Percentiles rank a stretch among this genome's conserved stretches.
These are phyloP conservation scores for Regulus satrapa DNA, from an alignment of 2,113 vertebrate genomes.

Conservation along the genomic window DNA sequence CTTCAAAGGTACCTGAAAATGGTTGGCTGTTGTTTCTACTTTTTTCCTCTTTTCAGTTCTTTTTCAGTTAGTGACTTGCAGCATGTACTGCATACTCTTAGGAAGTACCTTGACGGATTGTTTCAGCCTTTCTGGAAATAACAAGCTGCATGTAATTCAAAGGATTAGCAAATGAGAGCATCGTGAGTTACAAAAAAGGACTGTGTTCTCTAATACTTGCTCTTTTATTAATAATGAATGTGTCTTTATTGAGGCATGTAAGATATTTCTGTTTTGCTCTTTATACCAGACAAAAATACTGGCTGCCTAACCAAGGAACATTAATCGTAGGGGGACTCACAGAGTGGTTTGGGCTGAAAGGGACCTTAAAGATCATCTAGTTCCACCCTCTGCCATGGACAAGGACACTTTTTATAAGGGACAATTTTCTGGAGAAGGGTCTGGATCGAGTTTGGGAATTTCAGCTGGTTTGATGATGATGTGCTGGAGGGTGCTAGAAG, in stretches of 20 bases:
- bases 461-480: not conserved
- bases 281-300: not conserved
- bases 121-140: conserved; percentile 3
- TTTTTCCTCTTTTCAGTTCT: not conserved
- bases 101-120: not conserved
- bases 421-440: not conserved
- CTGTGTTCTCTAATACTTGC: not conserved
- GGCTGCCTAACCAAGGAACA: not conserved
- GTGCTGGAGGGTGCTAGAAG: not conserved
- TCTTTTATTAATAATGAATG: not conserved
- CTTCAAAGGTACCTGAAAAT: not conserved
- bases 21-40: not conserved
- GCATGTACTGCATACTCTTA: not conserved
- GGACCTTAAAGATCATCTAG: not conserved
- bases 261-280: not conserved
- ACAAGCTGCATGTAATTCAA: not conserved
- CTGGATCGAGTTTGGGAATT: not conserved
- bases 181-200: not conserved
- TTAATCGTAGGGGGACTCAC: not conserved
- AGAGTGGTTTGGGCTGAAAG: not conserved
- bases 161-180: not conserved
- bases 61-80: not conserved
- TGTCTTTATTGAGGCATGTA: not conserved
- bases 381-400: not conserved
- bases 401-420: not conserved